Base-by-base conservation (phyloP, 1,140 invertebrate genomes). In the Apocrypta bakeri region DNA sequence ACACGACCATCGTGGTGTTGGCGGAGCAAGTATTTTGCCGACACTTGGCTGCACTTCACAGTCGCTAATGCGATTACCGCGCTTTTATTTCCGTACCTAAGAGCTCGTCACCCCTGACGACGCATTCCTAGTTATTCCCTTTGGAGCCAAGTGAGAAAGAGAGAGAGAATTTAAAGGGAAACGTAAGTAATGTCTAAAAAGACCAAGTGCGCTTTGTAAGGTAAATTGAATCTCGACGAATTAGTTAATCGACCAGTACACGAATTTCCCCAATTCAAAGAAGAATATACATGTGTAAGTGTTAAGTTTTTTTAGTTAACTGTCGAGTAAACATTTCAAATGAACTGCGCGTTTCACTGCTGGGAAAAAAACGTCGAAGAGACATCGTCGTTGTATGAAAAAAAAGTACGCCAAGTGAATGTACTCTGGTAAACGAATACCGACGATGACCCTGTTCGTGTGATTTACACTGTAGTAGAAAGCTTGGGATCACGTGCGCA, bases 11-110 rank as follows among this genome's bases (percentile, higher is more conserved):
- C 9, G 40, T 12, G 17, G 21, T 21, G 48, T 56, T 21, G 48
- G 48, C 17, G 48, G 48, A 2, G 48, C 37, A 40, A 66, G 63
- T 24, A 66, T 61, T 73, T 77, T 25, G 63, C 66, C 81, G 78
- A 83, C 78, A 84, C 83, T 88, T 86, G 85, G 82, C 81, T 82
- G 85, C 87, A 82, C 82, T 81, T 85, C 64, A 73, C 68, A 86
- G 71, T 74, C 84, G 76, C 84, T 89, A 87, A 88, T 87, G 82
- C 88, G 87, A 89, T 89, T 89, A 88, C 84, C 83, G 84, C 61
- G 84, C 83, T 83, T 87, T 87, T 88, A 88, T 86, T 86, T 85
- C 77, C 83, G 82, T 84, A 75, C 63, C 78, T 68, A 68, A 78
- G 33, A 66, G 11, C 24, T 27, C 14, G 25, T 12, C 64, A 25